Base-by-base conservation (phyloP, 2,113 vertebrate genomes). In the Sebastes fasciatus region DNA sequence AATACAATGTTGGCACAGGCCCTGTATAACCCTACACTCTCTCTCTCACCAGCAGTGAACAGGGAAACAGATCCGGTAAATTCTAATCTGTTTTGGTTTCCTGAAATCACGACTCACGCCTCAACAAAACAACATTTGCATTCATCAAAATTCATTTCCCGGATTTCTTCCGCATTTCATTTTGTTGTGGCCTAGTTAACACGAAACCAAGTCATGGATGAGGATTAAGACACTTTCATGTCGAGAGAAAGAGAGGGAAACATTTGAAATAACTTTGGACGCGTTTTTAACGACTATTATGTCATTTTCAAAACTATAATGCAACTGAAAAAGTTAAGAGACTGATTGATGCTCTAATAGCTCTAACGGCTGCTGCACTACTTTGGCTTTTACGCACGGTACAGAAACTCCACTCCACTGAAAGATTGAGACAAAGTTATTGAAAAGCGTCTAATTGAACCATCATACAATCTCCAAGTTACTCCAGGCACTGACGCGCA, bases 81-180 rank as follows among this genome's bases (percentile, higher is more conserved):
- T 23, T 72, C 16, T 85, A 55, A 87, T 89, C 76, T 79, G 57
- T 78, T 8, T 46, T 80, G 26, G 19, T 83, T 87, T 83, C 9
- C 43, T 80, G 52, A 87, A 89, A 80, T 83, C 49, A 34, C 17
- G 23, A 52, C 52, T 73, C 14, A 23, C 2, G 73, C 62, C 79
- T 86, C 69, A 80, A 83, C 66, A 80, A 83, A 90, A 77, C 75
- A 65, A 77, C 49, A 92, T 92, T 90, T 75, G 82, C 78, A 90
- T 91, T 85, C 70, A 84, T 93, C 75, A 79, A 57, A 81, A 88
- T 86, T 64, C 2, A 85, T 81, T 79, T 49, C 58, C 16, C 13
- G 42, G 51, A 66, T 73, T 34, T 71, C 42, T 65, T 77, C 26
- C 57, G 75, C 76, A 62, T 68, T 77, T 68, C 52, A 49, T 76